Conservation (phyloP, 2,888 invertebrate species). For the Anthrax anthrax region DNA sequence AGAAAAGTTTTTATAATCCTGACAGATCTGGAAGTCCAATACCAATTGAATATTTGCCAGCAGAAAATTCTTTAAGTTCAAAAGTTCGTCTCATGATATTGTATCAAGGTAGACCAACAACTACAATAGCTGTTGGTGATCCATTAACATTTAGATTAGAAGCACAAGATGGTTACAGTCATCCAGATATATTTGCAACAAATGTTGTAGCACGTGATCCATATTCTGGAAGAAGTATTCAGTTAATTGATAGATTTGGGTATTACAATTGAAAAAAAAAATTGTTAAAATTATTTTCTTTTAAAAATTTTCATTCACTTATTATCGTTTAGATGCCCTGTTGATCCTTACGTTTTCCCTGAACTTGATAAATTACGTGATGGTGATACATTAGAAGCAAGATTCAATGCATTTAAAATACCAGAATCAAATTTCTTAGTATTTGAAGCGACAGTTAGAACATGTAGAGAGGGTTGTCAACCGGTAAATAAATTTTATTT, state of each 20-base stretch:
- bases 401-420: slow-evolving; percentile 88
- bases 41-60: slow-evolving; percentile 82
- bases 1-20: slow-evolving; percentile 37
- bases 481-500: slow-evolving; percentile 40
- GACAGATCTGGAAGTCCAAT: slow-evolving; percentile 80
- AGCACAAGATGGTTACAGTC: slow-evolving; percentile 78
- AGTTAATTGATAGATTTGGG: slow-evolving; percentile 81
- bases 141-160: slow-evolving; percentile 79
- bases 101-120: slow-evolving; percentile 82
- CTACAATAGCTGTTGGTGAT: slow-evolving; percentile 86
- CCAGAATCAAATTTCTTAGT: slow-evolving; percentile 88
- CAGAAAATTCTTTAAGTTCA: slow-evolving; percentile 79
- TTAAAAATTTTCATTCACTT: not conserved
- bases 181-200: slow-evolving; percentile 82
- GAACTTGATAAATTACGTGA: slow-evolving; percentile 73
- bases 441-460: slow-evolving; percentile 81
- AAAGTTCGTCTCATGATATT: slow-evolving; percentile 70
- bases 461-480: slow-evolving; percentile 79
- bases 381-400: slow-evolving; percentile 75
- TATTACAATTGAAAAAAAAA: slow-evolving; percentile 28
- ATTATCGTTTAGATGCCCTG: slow-evolving; percentile 54
- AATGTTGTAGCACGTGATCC: slow-evolving; percentile 88
- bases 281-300: not conserved
- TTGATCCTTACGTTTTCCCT: slow-evolving; percentile 83
- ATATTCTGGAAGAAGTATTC: slow-evolving; percentile 78